phyloP scores from a whole-genome alignment of 1,140 invertebrate genomes.

The Andricus grossulariae region DNA sequence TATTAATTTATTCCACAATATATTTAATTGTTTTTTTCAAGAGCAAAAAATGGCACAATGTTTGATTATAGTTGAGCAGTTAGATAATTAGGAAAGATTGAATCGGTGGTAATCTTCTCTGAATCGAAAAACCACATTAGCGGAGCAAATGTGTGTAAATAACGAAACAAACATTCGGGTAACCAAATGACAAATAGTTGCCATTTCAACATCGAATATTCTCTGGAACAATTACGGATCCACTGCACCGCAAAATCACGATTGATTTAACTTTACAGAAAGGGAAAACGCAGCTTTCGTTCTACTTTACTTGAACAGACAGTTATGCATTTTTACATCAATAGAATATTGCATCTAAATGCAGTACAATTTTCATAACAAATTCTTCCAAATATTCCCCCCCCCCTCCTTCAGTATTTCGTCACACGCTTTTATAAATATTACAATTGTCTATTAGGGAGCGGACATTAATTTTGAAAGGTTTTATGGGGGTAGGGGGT shows the following conservation, averaged over 20 bases:
- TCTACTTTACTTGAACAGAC: neutral
- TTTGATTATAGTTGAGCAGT: neutral
- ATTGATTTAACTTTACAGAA: neutral
- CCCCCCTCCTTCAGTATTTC: too few relatives aligned
- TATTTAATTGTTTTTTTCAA: neutral
- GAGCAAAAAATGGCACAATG: neutral
- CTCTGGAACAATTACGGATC: conserved; percentile 6
- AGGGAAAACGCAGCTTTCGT: neutral
- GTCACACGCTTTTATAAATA: too few relatives aligned
- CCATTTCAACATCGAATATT: conserved; percentile 9
- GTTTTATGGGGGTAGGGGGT: too few relatives aligned
- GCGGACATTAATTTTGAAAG: too few relatives aligned
- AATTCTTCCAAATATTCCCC: too few relatives aligned
- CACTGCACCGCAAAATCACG: neutral
- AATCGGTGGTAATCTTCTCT: neutral
- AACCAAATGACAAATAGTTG: conserved; percentile 31
- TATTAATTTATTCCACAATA: neutral
- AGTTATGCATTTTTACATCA: too few relatives aligned
- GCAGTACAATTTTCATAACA: neutral
- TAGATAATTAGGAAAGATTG: neutral
- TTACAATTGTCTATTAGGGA: too few relatives aligned
- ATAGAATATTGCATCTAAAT: neutral
- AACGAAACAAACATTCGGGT: neutral
- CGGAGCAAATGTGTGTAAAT: conserved; percentile 1
- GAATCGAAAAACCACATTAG: conserved; percentile 10